Evolutionary conservation across 2,797 vertebrate species (phyloP).

Genomic region (Synaphobranchus kaupii): DNA sequence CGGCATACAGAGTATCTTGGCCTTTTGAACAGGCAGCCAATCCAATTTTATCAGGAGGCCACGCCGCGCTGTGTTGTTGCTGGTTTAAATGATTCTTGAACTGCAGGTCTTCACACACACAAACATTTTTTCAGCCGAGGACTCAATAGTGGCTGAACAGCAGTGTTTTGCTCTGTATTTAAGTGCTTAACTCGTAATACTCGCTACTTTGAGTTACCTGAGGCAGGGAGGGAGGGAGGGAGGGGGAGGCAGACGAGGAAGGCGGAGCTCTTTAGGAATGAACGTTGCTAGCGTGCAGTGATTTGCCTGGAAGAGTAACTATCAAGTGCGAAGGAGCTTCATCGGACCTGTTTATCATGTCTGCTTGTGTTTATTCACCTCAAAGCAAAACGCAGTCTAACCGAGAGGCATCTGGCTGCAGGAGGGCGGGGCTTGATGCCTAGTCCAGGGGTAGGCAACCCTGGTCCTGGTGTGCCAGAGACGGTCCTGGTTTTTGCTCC

Average conservation of each 20-base stretch:
- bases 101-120: background rate
- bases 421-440: no score
- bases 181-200: background rate
- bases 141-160: background rate
- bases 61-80: background rate
- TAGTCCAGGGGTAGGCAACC: no score
- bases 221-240: no score
- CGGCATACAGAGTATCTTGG: background rate
- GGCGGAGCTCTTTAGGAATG: background rate
- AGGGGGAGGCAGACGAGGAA: background rate
- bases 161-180: no score
- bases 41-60: background rate
- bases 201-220: background rate
- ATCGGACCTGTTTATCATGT: background rate
- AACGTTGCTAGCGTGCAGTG: background rate
- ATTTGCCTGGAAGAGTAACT: background rate
- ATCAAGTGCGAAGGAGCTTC: background rate
- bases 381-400: background rate
- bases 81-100: background rate
- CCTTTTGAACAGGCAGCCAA: background rate
- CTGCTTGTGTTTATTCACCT: background rate
- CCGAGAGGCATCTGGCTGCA: no score
- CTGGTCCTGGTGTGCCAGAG: no score
- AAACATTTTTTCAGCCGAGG: background rate
- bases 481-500: no score